These are phyloP conservation scores for Amblyopsis rosae DNA, from an alignment of 2,113 vertebrate genomes.

Conservation along the genomic window DNA sequence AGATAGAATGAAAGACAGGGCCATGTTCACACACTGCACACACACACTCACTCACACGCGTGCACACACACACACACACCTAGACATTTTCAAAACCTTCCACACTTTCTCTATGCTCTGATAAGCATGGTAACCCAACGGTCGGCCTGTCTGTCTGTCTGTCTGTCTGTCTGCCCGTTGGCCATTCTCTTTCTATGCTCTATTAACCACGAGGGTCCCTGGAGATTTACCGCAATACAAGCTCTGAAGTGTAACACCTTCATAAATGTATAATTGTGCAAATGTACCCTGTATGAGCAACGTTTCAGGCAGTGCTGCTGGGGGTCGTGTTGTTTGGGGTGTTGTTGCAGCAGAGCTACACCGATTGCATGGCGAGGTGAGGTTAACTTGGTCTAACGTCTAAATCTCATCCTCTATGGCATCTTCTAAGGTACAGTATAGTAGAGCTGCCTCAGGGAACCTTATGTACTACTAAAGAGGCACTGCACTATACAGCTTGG, in stretches of 20 bases:
- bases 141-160: constrained; percentile 24
- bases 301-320: background rate
- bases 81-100: constrained; percentile 45
- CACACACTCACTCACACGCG: constrained; percentile 24
- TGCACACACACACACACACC: constrained; percentile 21
- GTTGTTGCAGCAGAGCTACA: background rate
- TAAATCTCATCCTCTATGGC: too few species aligned
- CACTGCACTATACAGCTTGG: too few species aligned
- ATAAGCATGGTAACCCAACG: constrained; percentile 62
- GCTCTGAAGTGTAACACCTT: constrained; percentile 44
- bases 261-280: constrained; percentile 15
- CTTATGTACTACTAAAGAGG: too few species aligned
- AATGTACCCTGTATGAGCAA: constrained; percentile 5
- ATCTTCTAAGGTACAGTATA: too few species aligned
- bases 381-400: too few species aligned
- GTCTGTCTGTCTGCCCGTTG: constrained; percentile 16
- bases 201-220: constrained; percentile 61
- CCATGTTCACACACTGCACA: constrained; percentile 48
- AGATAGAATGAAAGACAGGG: constrained; percentile 50
- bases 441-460: too few species aligned
- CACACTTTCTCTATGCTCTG: constrained; percentile 61
- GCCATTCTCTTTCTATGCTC: constrained; percentile 43
- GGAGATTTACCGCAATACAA: constrained; percentile 42
- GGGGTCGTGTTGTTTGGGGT: constrained; percentile 8
- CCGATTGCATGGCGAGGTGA: background rate